phyloP scores from a whole-genome alignment of 1,140 invertebrate genomes.

The Lordiphosa mommai region DNA sequence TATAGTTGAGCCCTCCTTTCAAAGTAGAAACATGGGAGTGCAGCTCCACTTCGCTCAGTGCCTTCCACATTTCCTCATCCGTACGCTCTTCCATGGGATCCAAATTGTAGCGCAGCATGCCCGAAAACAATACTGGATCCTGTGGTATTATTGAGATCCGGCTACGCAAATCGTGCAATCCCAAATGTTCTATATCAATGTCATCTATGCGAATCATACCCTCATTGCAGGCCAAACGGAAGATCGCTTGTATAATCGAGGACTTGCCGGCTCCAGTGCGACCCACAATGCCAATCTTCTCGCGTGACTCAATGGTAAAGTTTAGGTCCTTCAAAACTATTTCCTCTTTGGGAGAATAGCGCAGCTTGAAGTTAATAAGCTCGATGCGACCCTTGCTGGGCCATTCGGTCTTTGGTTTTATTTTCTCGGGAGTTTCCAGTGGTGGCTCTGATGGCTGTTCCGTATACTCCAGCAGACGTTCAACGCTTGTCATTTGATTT shows the following conservation, averaged over 20 bases:
- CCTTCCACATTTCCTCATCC: constrained; percentile 90
- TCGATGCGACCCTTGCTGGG: constrained; percentile 85
- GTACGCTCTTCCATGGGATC: constrained; percentile 88
- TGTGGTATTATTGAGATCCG: constrained; percentile 91
- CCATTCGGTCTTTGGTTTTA: constrained; percentile 85
- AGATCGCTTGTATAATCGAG: constrained; percentile 90
- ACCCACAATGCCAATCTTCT: constrained; percentile 93
- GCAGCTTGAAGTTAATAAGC: constrained; percentile 83
- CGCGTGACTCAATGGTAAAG: constrained; percentile 84
- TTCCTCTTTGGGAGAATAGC: constrained; percentile 79
- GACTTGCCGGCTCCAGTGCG: constrained; percentile 95
- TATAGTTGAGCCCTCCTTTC: constrained; percentile 83
- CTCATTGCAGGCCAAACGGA: constrained; percentile 86
- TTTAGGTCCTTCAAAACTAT: constrained; percentile 85
- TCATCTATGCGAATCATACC: constrained; percentile 83
- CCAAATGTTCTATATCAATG: constrained; percentile 82
- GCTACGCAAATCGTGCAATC: constrained; percentile 83
- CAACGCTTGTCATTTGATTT: constrained; percentile 89
- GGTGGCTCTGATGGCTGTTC: constrained; percentile 81
- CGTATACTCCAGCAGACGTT: constrained; percentile 89
- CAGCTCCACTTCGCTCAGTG: constrained; percentile 89
- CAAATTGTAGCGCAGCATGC: constrained; percentile 87
- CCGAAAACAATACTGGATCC: constrained; percentile 88
- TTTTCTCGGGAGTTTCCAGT: constrained; percentile 80
- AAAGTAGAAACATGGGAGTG: constrained; percentile 83